Evolutionary conservation across 2,113 vertebrate genomes (phyloP).

Genomic region (Numenius arquata): DNA sequence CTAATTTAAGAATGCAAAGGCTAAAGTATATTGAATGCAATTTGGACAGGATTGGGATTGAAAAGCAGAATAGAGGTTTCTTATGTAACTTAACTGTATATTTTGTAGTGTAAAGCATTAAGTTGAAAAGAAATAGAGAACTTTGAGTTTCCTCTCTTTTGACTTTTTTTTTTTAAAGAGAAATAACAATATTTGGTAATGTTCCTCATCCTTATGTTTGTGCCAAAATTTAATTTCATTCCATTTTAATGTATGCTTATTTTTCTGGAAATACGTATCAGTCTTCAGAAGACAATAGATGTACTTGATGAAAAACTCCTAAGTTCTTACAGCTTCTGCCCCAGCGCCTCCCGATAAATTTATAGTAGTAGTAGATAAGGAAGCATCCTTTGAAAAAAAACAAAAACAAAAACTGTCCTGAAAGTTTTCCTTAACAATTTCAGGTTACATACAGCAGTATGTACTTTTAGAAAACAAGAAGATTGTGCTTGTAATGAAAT

Average conservation of each 20-base stretch:
- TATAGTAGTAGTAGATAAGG: background rate
- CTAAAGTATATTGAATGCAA: background rate
- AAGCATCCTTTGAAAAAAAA: background rate
- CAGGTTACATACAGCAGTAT: background rate
- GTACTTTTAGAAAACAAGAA: background rate
- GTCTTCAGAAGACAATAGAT: background rate
- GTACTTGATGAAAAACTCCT: background rate
- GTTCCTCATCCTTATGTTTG: background rate
- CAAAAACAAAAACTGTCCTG: background rate
- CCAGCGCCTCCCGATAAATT: background rate
- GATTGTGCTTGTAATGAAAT: background rate
- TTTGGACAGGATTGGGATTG: background rate
- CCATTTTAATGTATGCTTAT: background rate
- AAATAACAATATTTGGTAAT: background rate
- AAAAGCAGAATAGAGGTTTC: background rate
- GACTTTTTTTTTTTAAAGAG: background rate
- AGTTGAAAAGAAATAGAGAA: background rate
- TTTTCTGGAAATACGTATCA: background rate
- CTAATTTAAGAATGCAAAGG: background rate
- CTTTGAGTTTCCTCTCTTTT: background rate
- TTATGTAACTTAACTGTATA: background rate
- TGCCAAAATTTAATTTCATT: background rate
- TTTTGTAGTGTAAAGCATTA: background rate
- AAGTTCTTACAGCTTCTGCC: background rate
- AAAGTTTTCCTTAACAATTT: background rate